A percentile compares a stretch with the other conserved stretches of the same genome.
These are phyloP conservation scores for Dendronephthya gigantea DNA, from an alignment of 64 coral and sea anemone genomes.

Conservation along the genomic window DNA sequence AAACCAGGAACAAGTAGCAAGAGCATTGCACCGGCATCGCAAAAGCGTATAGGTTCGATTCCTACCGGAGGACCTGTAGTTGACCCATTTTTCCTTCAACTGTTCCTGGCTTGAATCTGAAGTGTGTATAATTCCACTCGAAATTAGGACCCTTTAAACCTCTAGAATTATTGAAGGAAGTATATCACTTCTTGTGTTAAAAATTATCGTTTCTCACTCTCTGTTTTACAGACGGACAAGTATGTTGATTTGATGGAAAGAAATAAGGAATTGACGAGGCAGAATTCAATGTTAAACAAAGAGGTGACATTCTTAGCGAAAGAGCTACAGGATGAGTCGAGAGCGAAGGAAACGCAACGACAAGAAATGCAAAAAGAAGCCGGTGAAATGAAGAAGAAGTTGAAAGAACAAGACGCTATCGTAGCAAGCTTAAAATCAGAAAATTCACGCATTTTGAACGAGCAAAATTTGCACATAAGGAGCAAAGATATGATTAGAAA, in stretches of 20 bases:
- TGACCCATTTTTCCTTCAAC: too few species aligned
- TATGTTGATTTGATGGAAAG: conserved; percentile 29
- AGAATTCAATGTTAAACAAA: conserved; percentile 7
- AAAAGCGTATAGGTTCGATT: too few species aligned
- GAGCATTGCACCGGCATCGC: too few species aligned
- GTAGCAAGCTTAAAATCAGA: conserved; percentile 29
- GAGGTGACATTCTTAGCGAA: conserved; percentile 16
- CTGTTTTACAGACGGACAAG: conserved; percentile 22
- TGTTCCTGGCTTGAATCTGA: too few species aligned
- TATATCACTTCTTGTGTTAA: not conserved
- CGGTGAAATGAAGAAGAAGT: conserved; percentile 24
- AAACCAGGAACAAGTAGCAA: too few species aligned
- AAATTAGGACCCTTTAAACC: too few species aligned
- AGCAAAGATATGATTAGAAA: conserved; percentile 10
- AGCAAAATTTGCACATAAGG: conserved; percentile 30
- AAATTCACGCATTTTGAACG: conserved; percentile 9
- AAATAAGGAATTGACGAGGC: conserved; percentile 27
- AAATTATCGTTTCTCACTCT: not conserved
- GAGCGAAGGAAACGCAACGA: not conserved
- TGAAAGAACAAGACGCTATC: conserved; percentile 30
- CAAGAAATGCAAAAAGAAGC: not conserved
- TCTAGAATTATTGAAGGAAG: too few species aligned
- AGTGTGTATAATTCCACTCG: too few species aligned
- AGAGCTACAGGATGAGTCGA: not conserved
- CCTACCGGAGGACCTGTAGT: too few species aligned